Evolutionary conservation across 2,797 vertebrate genomes (phyloP).

Genomic region (Diplodus sargus): DNA sequence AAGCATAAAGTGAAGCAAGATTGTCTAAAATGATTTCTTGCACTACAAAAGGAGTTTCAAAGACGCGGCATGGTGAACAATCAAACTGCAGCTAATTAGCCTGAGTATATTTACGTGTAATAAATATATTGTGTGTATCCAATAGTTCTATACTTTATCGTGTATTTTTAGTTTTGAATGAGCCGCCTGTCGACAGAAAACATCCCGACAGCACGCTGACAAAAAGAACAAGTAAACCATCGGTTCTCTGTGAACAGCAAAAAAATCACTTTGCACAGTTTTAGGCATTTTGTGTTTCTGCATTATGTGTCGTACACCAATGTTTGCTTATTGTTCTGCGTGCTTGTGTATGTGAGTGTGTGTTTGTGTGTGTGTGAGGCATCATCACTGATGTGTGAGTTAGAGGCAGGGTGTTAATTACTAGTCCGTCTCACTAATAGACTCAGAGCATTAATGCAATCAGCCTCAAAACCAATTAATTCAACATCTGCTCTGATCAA

Average conservation of each 20-base stretch:
- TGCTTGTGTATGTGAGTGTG: background rate
- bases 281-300: background rate
- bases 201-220: background rate
- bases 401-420: conserved; percentile 76
- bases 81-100: background rate
- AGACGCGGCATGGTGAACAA: background rate
- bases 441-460: conserved; percentile 79
- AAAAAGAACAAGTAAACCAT: background rate
- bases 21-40: background rate
- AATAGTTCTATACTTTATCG: background rate
- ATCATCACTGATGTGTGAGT: conserved; percentile 33
- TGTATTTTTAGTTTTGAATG: background rate
- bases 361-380: conserved; percentile 8
- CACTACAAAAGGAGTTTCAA: conserved; percentile 3
- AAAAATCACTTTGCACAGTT: conserved; percentile 14
- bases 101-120: background rate
- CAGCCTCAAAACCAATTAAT: conserved; percentile 82
- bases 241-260: background rate
- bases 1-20: background rate
- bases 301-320: background rate
- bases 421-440: conserved; percentile 73
- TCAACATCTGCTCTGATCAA: conserved; percentile 82
- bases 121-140: background rate
- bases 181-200: background rate
- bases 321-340: background rate